phyloP scores from a whole-genome alignment of 2,797 vertebrate species.

The Channallabes apus region DNA sequence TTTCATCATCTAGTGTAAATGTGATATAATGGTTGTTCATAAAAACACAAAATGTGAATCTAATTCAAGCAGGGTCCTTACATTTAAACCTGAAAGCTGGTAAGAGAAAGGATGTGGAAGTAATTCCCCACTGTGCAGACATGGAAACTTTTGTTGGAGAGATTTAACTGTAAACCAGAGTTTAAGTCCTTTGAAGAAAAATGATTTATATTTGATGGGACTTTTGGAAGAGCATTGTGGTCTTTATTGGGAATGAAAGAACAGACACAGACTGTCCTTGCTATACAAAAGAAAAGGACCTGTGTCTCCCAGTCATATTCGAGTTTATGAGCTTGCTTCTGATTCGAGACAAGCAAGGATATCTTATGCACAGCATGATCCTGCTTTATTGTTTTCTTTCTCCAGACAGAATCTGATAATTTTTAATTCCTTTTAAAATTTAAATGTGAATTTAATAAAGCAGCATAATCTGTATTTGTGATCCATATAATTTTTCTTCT shows the following conservation, averaged over 20 bases:
- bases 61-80: background rate
- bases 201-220: constrained; percentile 27
- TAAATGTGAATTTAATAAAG: background rate
- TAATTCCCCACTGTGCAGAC: constrained; percentile 4
- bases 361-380: constrained; percentile 14
- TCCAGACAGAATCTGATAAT: constrained; percentile 17
- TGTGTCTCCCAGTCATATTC: constrained; percentile 22
- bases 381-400: constrained; percentile 12
- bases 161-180: constrained; percentile 14
- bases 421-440: constrained; percentile 5
- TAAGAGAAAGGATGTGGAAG: background rate
- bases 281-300: constrained; percentile 19
- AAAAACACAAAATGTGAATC: background rate
- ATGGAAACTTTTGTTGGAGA: constrained; percentile 24
- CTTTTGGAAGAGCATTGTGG: constrained; percentile 13
- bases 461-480: background rate
- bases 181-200: constrained; percentile 21
- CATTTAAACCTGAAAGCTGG: constrained; percentile 2
- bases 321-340: constrained; percentile 28
- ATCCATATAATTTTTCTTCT: background rate
- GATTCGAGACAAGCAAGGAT: constrained; percentile 27
- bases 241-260: constrained; percentile 39
- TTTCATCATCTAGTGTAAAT: constrained; percentile 22
- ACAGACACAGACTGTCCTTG: constrained; percentile 29
- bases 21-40: background rate